phyloP scores from a whole-genome alignment of 2,113 vertebrate species.

The Prinia subflava region DNA sequence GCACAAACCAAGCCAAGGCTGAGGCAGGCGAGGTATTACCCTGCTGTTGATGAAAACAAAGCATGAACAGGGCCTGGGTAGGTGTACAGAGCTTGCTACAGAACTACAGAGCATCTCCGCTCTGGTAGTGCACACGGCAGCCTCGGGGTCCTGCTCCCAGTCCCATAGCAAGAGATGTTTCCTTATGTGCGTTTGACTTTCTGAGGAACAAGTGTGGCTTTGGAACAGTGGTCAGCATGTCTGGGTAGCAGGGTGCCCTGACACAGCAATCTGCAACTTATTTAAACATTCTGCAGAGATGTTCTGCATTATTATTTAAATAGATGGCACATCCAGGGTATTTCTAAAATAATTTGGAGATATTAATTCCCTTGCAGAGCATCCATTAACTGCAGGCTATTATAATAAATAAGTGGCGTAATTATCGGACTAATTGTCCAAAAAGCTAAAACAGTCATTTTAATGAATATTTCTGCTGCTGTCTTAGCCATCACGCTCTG shows the following conservation, averaged over 20 bases:
- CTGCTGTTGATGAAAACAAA: background rate
- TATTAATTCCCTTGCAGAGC: conserved; percentile 13
- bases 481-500: background rate
- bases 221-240: background rate
- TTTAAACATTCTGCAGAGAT: background rate
- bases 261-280: background rate
- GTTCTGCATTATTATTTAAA: background rate
- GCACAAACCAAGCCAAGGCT: background rate
- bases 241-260: background rate
- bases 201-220: background rate
- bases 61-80: background rate
- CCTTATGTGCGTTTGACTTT: background rate
- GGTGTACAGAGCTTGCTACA: accelerated
- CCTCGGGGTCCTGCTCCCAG: background rate
- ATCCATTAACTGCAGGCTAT: conserved; percentile 37
- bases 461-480: background rate
- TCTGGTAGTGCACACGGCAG: background rate
- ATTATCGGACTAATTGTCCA: conserved; percentile 6
- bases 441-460: conserved; percentile 1
- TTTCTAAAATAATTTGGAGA: conserved; percentile 28
- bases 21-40: background rate
- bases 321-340: background rate
- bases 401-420: conserved; percentile 39
- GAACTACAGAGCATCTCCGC: background rate
- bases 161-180: background rate